These are phyloP conservation scores for human DNA, from an alignment of 2,113 vertebrate genomes.

Conservation along the genomic window DNA sequence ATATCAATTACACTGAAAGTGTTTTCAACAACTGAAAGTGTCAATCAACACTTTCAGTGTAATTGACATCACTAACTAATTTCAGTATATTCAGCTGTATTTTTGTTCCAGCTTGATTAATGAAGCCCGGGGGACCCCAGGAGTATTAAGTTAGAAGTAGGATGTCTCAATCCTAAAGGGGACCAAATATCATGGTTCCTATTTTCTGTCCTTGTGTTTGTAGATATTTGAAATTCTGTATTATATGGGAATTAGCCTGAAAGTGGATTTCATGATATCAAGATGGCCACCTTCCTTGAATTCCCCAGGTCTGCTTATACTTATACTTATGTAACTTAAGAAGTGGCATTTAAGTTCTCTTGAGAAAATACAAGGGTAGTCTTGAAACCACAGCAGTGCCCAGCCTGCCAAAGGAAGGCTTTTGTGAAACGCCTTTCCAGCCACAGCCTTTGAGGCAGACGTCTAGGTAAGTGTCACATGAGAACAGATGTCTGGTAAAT, in stretches of 20 bases:
- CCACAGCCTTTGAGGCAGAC: neutral
- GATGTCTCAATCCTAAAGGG: neutral
- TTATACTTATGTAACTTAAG: conserved; percentile 30
- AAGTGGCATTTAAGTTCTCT: conserved; percentile 21
- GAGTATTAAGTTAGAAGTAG: neutral
- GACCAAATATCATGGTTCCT: neutral
- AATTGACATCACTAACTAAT: neutral
- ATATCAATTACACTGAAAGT: too few relatives aligned
- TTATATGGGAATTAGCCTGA: neutral
- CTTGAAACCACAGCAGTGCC: neutral
- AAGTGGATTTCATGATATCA: neutral
- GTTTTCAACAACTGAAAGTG: neutral
- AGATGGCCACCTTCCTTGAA: neutral
- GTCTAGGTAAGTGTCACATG: neutral
- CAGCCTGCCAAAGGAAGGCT: neutral
- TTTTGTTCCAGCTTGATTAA: neutral
- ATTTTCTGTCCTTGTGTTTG: neutral
- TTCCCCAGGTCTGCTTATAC: neutral
- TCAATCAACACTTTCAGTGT: neutral
- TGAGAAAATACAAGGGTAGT: neutral
- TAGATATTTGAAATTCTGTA: neutral
- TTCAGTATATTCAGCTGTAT: neutral
- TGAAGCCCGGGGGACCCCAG: neutral
- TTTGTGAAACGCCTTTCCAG: neutral
- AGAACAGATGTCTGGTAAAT: neutral